These are phyloP conservation scores for Tolypeutes matacus DNA, from an alignment of 2,797 vertebrate species.

Conservation along the genomic window DNA sequence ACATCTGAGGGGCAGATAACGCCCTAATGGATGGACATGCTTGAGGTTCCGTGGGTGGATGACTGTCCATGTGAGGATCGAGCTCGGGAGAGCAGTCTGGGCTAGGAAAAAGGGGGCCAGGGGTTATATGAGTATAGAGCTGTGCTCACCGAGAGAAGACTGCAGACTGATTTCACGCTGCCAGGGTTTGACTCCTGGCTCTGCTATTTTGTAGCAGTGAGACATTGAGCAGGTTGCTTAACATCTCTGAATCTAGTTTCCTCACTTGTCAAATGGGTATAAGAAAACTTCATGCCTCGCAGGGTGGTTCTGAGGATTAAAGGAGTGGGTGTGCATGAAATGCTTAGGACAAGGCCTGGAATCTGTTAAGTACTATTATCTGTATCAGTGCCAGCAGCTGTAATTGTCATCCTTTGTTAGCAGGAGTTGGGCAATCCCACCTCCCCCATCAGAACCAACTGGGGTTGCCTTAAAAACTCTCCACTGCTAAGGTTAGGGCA, in stretches of 20 bases:
- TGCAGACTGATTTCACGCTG: not conserved
- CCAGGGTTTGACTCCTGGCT: not conserved
- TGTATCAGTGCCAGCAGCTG: not conserved
- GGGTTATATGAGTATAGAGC: not conserved
- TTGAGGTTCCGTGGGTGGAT: not conserved
- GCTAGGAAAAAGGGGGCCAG: not conserved
- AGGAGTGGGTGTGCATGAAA: not conserved
- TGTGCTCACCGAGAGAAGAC: not conserved
- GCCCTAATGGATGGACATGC: not conserved
- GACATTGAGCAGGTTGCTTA: conserved; percentile 52
- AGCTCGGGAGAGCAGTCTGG: not conserved
- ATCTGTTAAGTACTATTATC: not conserved
- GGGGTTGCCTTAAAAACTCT: not conserved
- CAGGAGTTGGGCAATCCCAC: not conserved
- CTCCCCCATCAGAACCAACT: not conserved
- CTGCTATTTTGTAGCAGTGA: not conserved
- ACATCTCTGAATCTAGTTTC: conserved; percentile 23
- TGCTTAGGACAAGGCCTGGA: not conserved
- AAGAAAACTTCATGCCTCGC: not conserved
- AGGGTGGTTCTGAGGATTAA: not conserved
- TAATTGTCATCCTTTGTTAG: not conserved
- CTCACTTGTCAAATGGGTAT: conserved; percentile 18
- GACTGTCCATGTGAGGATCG: not conserved
- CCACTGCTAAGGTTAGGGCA: not conserved
- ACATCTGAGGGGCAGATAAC: not conserved